These are phyloP conservation scores for Psilopsiagon aymara DNA, from an alignment of 2,113 vertebrate species.

Conservation along the genomic window DNA sequence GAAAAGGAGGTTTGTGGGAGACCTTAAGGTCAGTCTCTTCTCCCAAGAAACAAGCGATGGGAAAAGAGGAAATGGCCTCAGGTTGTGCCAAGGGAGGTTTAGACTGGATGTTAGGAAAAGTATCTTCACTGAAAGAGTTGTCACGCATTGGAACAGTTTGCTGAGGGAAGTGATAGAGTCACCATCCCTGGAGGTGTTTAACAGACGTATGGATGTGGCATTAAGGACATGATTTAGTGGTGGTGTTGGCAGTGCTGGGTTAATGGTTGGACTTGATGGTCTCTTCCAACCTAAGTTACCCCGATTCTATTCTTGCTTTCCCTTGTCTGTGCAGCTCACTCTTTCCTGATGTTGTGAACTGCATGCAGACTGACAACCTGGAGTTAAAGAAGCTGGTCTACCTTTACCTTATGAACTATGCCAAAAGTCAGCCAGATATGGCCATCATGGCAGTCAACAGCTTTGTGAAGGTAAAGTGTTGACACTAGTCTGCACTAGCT, in stretches of 20 bases:
- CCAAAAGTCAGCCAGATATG: slow-evolving; percentile 99
- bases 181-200: not conserved
- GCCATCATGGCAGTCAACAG: slow-evolving; percentile 99
- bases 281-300: not conserved
- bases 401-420: slow-evolving; percentile 98
- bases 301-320: not conserved
- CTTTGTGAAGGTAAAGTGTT: slow-evolving; percentile 89
- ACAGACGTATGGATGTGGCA: not conserved
- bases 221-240: not conserved
- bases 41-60: not conserved
- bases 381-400: slow-evolving; percentile 98
- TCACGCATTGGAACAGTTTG: not conserved
- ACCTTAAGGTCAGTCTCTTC: not conserved
- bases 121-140: not conserved
- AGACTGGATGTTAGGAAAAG: not conserved
- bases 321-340: slow-evolving; percentile 81
- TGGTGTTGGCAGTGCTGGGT: not conserved
- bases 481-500: not conserved
- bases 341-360: slow-evolving; percentile 98
- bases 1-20: not conserved
- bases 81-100: not conserved
- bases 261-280: not conserved
- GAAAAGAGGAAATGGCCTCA: not conserved
- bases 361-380: slow-evolving; percentile 99
- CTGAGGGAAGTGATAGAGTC: not conserved